Evolutionary conservation across 2,888 invertebrate species (phyloP).

Genomic region (Morpho achilles): DNA sequence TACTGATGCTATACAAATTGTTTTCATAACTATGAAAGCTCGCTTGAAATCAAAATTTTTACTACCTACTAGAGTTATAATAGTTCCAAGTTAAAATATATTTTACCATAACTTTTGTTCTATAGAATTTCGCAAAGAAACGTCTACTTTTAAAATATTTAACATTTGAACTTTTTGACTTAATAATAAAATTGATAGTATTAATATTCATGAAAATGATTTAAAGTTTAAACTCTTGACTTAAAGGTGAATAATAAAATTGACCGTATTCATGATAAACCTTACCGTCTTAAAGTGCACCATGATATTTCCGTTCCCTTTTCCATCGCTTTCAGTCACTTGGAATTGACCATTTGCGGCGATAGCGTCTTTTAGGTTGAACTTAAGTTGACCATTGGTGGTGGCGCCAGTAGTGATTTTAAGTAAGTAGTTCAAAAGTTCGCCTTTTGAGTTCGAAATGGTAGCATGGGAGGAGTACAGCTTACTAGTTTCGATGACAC

Average conservation of each 20-base stretch:
- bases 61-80: too few species aligned
- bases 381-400: conserved; percentile 70
- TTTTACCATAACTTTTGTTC: too few species aligned
- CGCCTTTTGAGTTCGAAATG: conserved; percentile 62
- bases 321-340: conserved; percentile 80
- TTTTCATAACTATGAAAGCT: too few species aligned
- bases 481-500: conserved; percentile 57
- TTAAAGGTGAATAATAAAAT: too few species aligned
- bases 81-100: too few species aligned
- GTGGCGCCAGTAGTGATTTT: conserved; percentile 64
- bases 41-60: background rate
- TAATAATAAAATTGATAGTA: too few species aligned
- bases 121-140: too few species aligned
- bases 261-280: background rate
- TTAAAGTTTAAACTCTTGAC: too few species aligned
- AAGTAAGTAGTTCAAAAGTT: conserved; percentile 74
- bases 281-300: conserved; percentile 78
- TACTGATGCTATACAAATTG: too few species aligned
- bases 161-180: too few species aligned
- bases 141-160: too few species aligned
- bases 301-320: conserved; percentile 80
- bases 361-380: conserved; percentile 80
- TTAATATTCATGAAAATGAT: too few species aligned
- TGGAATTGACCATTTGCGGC: conserved; percentile 82
- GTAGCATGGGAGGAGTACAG: conserved; percentile 75